phyloP scores from a whole-genome alignment of 2,797 vertebrate species.

The Dicrostonyx torquatus region DNA sequence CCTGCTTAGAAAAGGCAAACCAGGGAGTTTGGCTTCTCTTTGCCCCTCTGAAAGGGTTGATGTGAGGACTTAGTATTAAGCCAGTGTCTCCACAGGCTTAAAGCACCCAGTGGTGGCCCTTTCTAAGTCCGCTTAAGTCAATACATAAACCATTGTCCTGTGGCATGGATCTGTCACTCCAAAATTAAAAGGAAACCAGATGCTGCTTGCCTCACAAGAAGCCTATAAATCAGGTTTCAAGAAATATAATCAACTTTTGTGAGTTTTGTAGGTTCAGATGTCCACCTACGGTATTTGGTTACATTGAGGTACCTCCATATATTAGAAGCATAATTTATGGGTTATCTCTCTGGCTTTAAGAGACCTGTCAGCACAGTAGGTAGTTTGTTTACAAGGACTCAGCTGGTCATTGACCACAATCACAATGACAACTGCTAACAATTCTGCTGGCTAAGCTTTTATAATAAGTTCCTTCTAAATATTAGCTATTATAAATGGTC shows the following conservation, averaged over 20 bases:
- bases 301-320: not conserved
- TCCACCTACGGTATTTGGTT: constrained; percentile 1
- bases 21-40: constrained; percentile 47
- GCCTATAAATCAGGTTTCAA: not conserved
- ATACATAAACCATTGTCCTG: not conserved
- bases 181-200: constrained; percentile 49
- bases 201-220: constrained; percentile 4
- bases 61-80: not conserved
- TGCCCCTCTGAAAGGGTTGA: constrained; percentile 40
- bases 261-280: constrained; percentile 50
- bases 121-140: constrained; percentile 37
- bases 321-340: constrained; percentile 4
- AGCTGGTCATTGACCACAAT: not conserved
- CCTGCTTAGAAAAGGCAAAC: constrained; percentile 66
- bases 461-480: not conserved
- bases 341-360: not conserved
- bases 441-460: not conserved
- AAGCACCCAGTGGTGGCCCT: not conserved
- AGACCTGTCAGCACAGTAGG: not conserved
- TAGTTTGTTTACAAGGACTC: constrained; percentile 21
- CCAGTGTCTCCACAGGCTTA: not conserved
- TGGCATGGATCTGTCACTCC: not conserved
- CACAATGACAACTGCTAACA: not conserved
- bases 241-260: constrained; percentile 1
- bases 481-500: not conserved